Evolutionary conservation across 2,888 invertebrate species (phyloP).

Genomic region (Temnothorax rugatulus): DNA sequence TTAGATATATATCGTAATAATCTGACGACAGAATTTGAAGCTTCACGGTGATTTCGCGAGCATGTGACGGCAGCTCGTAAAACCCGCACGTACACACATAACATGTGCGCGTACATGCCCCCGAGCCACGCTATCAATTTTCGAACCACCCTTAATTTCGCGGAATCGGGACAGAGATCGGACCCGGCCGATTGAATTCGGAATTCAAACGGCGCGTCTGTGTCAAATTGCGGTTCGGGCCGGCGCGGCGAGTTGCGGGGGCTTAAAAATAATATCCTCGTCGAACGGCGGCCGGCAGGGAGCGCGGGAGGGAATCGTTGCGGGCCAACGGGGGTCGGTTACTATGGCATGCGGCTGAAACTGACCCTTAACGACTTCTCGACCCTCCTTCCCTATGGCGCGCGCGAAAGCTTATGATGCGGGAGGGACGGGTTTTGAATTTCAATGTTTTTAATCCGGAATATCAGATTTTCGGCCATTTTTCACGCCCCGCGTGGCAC

Average conservation of each 20-base stretch:
- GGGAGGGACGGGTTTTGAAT: conserved; percentile 85
- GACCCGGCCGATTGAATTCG: conserved; percentile 82
- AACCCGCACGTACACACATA: conserved; percentile 43
- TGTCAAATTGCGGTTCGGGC: conserved; percentile 82
- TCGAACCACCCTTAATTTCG: conserved; percentile 80
- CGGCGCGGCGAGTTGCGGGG: conserved; percentile 70
- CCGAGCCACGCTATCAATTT: conserved; percentile 71
- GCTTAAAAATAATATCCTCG: conserved; percentile 83
- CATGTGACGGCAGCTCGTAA: conserved; percentile 47
- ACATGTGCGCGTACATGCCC: conserved; percentile 28
- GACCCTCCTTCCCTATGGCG: conserved; percentile 71
- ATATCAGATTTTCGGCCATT: conserved; percentile 86
- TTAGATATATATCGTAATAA: conserved; percentile 37
- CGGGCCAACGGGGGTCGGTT: conserved; percentile 61
- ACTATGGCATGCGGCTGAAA: conserved; percentile 78
- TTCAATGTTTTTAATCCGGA: conserved; percentile 86
- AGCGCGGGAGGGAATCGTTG: conserved; percentile 60
- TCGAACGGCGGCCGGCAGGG: conserved; percentile 62
- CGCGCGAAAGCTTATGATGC: conserved; percentile 68
- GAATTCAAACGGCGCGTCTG: conserved; percentile 84
- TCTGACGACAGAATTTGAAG: conserved; percentile 39
- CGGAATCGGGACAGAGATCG: conserved; percentile 76
- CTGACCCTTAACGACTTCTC: conserved; percentile 86
- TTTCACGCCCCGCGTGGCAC: conserved; percentile 82
- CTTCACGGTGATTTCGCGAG: conserved; percentile 49